A percentile compares a stretch with the other conserved stretches of the same genome.
These are phyloP conservation scores for Protobothrops mucrosquamatus DNA, from an alignment of 2,113 vertebrate species.

Conservation along the genomic window DNA sequence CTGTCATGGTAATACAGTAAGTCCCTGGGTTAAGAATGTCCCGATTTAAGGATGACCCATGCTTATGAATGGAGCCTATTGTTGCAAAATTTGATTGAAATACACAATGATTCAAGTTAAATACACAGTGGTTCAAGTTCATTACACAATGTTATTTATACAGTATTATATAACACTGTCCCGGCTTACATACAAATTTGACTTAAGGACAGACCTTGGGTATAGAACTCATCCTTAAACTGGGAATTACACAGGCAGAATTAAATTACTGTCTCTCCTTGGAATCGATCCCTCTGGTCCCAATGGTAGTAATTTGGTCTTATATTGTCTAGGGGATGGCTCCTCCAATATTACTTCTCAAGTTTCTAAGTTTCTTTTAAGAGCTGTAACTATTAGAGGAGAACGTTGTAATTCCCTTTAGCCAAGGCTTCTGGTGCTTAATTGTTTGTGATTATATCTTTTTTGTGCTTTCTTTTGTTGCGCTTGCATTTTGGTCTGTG, in stretches of 20 bases:
- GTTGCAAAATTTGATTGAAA: background rate
- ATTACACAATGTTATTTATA: background rate
- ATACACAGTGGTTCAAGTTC: background rate
- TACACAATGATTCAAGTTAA: background rate
- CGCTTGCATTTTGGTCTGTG: too few relatives aligned
- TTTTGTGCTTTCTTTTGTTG: too few relatives aligned
- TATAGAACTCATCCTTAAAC: background rate
- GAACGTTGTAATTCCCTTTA: too few relatives aligned
- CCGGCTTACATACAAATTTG: background rate
- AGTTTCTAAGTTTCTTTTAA: too few relatives aligned
- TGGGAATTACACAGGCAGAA: background rate
- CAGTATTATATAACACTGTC: background rate
- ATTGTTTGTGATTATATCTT: too few relatives aligned
- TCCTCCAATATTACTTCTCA: too few relatives aligned
- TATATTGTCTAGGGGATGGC: too few relatives aligned
- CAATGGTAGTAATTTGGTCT: too few relatives aligned
- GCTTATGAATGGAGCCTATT: background rate
- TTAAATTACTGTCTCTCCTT: too few relatives aligned
- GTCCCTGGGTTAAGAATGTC: background rate
- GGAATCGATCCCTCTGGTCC: too few relatives aligned
- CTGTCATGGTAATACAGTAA: background rate
- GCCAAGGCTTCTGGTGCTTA: too few relatives aligned
- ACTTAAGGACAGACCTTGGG: background rate
- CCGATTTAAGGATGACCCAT: background rate
- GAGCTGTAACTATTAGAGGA: too few relatives aligned